These are phyloP conservation scores for Nomada lathburiana DNA, from an alignment of 2,888 invertebrate genomes.

Conservation along the genomic window DNA sequence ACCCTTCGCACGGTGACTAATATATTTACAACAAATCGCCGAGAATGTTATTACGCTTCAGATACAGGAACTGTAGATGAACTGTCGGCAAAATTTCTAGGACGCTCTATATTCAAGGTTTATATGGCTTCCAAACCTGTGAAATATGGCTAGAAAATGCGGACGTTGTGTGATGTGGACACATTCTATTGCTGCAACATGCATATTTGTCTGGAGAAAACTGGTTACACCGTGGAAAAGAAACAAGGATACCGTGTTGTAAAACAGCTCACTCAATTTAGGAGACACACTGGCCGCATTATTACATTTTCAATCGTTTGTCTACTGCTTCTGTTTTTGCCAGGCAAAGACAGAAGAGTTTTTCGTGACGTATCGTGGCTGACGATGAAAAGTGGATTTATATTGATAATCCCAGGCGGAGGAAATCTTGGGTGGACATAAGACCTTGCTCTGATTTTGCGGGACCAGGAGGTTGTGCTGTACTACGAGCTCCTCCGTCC, in stretches of 20 bases:
- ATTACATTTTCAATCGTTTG: too few relatives aligned
- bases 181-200: constrained; percentile 23
- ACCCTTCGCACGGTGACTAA: not conserved
- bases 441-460: too few relatives aligned
- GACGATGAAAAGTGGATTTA: too few relatives aligned
- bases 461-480: too few relatives aligned
- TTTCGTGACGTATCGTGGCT: too few relatives aligned
- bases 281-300: not conserved
- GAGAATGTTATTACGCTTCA: not conserved
- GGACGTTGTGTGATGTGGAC: not conserved
- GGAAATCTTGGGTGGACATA: too few relatives aligned
- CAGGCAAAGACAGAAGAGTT: too few relatives aligned
- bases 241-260: not conserved
- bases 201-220: not conserved
- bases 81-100: not conserved
- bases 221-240: not conserved
- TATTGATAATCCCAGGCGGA: too few relatives aligned
- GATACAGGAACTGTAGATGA: not conserved
- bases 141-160: not conserved
- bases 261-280: not conserved
- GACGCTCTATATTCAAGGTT: constrained; percentile 10
- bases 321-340: too few relatives aligned
- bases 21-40: constrained; percentile 3
- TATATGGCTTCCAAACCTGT: not conserved
- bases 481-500: too few relatives aligned